Evolutionary conservation across 2,888 invertebrate species (phyloP).

Genomic region (Listrodromus nycthemerus): DNA sequence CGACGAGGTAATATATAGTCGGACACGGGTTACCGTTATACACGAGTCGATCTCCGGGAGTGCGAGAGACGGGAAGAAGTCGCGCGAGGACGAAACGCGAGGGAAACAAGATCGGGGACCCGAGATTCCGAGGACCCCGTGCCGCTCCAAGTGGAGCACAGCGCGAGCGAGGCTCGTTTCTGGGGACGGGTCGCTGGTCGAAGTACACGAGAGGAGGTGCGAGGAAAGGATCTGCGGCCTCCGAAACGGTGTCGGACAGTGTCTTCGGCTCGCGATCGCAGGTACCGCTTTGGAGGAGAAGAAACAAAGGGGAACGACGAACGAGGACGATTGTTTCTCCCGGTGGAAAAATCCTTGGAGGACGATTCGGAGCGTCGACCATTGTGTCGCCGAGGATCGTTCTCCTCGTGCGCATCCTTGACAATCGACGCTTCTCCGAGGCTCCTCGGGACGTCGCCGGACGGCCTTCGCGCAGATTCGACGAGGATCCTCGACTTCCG

Average conservation of each 20-base stretch:
- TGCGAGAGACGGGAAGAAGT: neutral
- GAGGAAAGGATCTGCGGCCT: slow-evolving; percentile 38
- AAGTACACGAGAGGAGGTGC: slow-evolving; percentile 3
- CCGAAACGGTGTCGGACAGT: neutral
- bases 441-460: slow-evolving; percentile 3
- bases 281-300: slow-evolving; percentile 27
- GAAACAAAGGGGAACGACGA: slow-evolving; percentile 43
- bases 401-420: slow-evolving; percentile 35
- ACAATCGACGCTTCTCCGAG: slow-evolving; percentile 11
- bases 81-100: slow-evolving; percentile 42
- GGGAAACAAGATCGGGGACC: slow-evolving; percentile 68
- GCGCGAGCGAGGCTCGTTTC: slow-evolving; percentile 16
- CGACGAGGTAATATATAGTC: slow-evolving; percentile 75
- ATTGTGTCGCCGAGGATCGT: slow-evolving; percentile 31
- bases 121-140: slow-evolving; percentile 66
- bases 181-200: slow-evolving; percentile 24
- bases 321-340: slow-evolving; percentile 39
- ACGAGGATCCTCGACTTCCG: slow-evolving; percentile 39
- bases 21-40: slow-evolving; percentile 76
- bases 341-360: slow-evolving; percentile 37
- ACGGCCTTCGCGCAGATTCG: neutral
- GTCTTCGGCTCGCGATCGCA: slow-evolving; percentile 34
- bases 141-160: slow-evolving; percentile 68
- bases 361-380: slow-evolving; percentile 13
- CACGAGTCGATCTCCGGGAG: slow-evolving; percentile 47